phyloP scores from a whole-genome alignment of 2,797 vertebrate species.

The Myiotriccus ornatus region DNA sequence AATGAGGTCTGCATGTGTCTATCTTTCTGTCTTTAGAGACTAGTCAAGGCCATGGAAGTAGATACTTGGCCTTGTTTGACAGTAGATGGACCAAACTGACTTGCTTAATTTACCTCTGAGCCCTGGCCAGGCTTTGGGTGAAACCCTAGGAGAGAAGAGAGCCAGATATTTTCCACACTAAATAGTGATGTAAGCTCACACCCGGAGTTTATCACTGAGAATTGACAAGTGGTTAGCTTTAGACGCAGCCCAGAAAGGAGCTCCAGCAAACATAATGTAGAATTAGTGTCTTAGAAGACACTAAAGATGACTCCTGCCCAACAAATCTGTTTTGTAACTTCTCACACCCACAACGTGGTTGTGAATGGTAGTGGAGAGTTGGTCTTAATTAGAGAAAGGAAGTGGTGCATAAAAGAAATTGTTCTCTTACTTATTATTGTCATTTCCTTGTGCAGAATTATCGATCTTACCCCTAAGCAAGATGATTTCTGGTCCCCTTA shows the following conservation, averaged over 20 bases:
- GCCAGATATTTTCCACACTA: too few relatives aligned
- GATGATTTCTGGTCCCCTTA: conserved; percentile 22
- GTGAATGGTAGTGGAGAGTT: neutral
- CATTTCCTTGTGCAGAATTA: neutral
- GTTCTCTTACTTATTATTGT: neutral
- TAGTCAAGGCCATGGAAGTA: too few relatives aligned
- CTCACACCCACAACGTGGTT: neutral
- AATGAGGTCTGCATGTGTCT: too few relatives aligned
- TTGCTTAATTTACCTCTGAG: too few relatives aligned
- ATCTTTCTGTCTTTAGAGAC: too few relatives aligned
- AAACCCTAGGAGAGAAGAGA: too few relatives aligned
- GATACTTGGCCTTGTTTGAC: too few relatives aligned
- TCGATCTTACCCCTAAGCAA: conserved; percentile 32
- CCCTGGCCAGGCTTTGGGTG: too few relatives aligned
- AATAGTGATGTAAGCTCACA: neutral
- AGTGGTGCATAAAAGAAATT: neutral
- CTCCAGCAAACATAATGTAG: neutral
- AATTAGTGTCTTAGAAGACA: neutral
- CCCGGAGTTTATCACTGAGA: neutral
- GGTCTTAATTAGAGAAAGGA: neutral
- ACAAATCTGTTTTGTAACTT: neutral
- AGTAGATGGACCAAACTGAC: too few relatives aligned
- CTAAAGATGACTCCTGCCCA: neutral
- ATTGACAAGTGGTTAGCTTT: neutral
- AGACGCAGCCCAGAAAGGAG: neutral